Evolutionary conservation across 2,888 invertebrate species (phyloP).

Genomic region (Phyllotreta cruciferae): DNA sequence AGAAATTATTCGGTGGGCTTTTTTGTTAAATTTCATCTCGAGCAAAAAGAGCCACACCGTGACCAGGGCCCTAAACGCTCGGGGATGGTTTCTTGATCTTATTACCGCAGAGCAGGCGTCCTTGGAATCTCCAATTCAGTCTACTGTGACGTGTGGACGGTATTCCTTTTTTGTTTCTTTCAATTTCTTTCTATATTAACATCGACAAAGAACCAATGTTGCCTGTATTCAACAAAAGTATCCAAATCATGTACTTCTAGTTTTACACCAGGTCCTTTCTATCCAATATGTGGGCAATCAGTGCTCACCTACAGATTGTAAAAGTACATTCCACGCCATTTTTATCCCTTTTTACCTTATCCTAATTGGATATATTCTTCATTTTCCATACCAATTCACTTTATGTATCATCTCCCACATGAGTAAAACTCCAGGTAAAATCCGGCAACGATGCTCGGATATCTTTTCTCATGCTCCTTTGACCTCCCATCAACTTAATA

Average conservation of each 20-base stretch:
- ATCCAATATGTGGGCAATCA: background rate
- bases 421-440: conserved; percentile 9
- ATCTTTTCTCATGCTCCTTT: conserved; percentile 40
- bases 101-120: conserved; percentile 17
- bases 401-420: background rate
- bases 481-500: conserved; percentile 40
- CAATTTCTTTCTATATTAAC: too few species aligned
- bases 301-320: background rate
- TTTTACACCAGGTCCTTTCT: background rate
- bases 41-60: too few species aligned
- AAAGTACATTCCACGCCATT: too few species aligned
- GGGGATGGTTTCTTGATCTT: conserved; percentile 11
- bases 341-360: too few species aligned
- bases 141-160: conserved; percentile 13
- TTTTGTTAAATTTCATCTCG: too few species aligned
- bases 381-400: background rate
- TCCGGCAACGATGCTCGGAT: conserved; percentile 22
- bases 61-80: too few species aligned
- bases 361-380: background rate
- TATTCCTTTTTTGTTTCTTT: background rate
- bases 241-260: too few species aligned
- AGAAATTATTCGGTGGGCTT: too few species aligned
- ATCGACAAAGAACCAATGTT: too few species aligned
- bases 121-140: conserved; percentile 16
- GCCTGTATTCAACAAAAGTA: too few species aligned